A percentile compares a stretch with the other conserved stretches of the same genome.
phyloP scores from a whole-genome alignment of 2,888 invertebrate genomes.

The Lissonota sp. region DNA sequence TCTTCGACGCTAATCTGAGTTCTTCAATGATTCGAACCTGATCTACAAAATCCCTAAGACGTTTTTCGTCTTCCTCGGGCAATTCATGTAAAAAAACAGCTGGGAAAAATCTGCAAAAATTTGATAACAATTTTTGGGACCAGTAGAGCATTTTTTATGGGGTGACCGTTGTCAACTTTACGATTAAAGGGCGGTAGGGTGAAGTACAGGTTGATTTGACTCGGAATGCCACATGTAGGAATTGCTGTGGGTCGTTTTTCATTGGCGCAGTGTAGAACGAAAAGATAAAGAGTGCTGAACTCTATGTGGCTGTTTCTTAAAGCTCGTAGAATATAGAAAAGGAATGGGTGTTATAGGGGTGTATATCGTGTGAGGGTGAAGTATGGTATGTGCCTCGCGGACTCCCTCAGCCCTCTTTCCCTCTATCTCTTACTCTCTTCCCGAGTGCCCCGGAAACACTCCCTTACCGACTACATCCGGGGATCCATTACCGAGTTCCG shows the following conservation, averaged over 20 bases:
- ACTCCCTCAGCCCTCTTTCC: slow-evolving; percentile 16
- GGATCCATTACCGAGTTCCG: slow-evolving; percentile 82
- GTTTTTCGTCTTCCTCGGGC: too few relatives aligned
- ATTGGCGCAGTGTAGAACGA: slow-evolving; percentile 47
- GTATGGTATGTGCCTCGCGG: slow-evolving; percentile 61
- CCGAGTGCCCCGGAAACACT: slow-evolving; percentile 79
- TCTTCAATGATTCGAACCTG: too few relatives aligned
- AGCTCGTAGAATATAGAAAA: slow-evolving; percentile 30
- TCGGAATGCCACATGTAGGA: too few relatives aligned
- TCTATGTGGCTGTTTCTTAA: slow-evolving; percentile 35
- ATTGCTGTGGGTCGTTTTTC: slow-evolving; percentile 46
- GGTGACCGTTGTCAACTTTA: too few relatives aligned
- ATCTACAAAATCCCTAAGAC: too few relatives aligned
- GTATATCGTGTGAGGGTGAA: slow-evolving; percentile 66
- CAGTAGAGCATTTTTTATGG: too few relatives aligned
- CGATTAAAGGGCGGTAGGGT: too few relatives aligned
- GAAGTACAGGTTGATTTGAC: too few relatives aligned
- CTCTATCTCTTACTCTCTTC: slow-evolving; percentile 21
- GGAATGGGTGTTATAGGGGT: slow-evolving; percentile 45
- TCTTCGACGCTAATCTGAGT: too few relatives aligned
- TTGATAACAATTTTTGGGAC: too few relatives aligned
- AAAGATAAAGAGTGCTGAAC: slow-evolving; percentile 61
- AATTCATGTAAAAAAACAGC: too few relatives aligned
- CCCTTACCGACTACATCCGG: slow-evolving; percentile 79
- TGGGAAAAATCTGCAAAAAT: too few relatives aligned